Evolutionary conservation across 2,797 vertebrate species (phyloP), one percentile per base, ranked within the genome.

Genomic region (Sebastes nivosus): DNA sequence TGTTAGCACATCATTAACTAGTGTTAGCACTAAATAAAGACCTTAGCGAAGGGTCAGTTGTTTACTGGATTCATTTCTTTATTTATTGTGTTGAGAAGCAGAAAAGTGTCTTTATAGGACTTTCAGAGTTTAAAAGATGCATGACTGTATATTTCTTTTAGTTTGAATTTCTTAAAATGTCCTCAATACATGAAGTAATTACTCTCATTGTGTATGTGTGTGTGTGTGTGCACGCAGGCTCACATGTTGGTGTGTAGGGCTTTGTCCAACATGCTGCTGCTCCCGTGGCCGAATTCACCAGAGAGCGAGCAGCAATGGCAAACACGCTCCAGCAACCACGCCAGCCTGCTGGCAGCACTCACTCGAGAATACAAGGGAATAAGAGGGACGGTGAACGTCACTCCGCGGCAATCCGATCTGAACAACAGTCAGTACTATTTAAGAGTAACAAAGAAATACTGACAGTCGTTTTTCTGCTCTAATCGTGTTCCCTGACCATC

Each of bases 231-330:
- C 34, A 2, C 84, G 2, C 79, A 99, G 99, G 98, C 97, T 78
- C 97, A 97, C 90, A 96, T 98, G 92, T 75, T 99, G 86, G 97
- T 99, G 82, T 99, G 98, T 91, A 92, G 99, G 65, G 97, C 97
- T 0, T 94, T 99, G 77, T 99, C 98, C 5, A 99, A 99, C n/a
- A 97, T 98, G 83, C 90, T 99, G 87, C 85, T 99, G 75, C 95
- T 99, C 52, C 98, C 98, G 0, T 99, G 98, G 98, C 98, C 98
- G 59, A 98, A 97, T 72, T 94, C 98, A 38, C 96, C 97, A 0
- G 99, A 99, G 93, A 96, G 85, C 0, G 99, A 99, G 66, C 99
- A 99, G 94, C 97, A 99, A 88, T 99, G 98, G 98, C 96, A 95
- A 0, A 96, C 96, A 8, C 98, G 99, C 72, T 99, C 99, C 73